Evolutionary conservation across 1,140 invertebrate genomes (phyloP).

Genomic region (Brachionus angularis): DNA sequence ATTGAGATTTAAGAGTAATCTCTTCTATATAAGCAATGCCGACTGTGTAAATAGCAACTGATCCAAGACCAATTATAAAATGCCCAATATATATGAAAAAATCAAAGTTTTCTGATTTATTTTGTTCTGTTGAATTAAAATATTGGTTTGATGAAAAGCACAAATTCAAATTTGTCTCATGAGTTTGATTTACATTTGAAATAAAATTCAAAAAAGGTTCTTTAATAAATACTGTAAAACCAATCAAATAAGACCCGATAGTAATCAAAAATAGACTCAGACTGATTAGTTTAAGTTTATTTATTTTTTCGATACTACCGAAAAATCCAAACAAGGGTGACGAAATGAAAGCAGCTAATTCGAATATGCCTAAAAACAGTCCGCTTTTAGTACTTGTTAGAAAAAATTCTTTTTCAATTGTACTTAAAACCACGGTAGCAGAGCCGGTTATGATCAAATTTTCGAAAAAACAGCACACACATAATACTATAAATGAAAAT

Average conservation of each 20-base stretch:
- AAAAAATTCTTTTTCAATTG: constrained; percentile 14
- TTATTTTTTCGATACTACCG: neutral
- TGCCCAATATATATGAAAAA: neutral
- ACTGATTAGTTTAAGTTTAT: neutral
- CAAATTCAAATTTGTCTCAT: neutral
- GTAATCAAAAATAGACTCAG: neutral
- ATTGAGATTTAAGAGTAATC: neutral
- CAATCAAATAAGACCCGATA: neutral
- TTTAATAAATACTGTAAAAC: neutral
- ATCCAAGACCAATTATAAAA: constrained; percentile 9
- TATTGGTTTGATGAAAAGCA: neutral
- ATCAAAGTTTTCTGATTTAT: neutral
- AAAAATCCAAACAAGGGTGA: constrained; percentile 25
- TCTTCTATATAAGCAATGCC: constrained; percentile 33
- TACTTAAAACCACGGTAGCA: neutral
- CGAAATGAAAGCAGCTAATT: neutral
- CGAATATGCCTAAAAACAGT: constrained; percentile 2
- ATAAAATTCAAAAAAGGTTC: neutral
- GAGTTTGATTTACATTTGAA: neutral
- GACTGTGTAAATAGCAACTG: constrained; percentile 13
- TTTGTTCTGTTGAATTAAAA: neutral
- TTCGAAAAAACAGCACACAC: constrained; percentile 7
- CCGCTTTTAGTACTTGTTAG: neutral
- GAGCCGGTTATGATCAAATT: constrained; percentile 22
- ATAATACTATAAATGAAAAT: constrained; percentile 15